Evolutionary conservation across 1,140 invertebrate genomes (phyloP).

Genomic region (Brachionus koreanus): DNA sequence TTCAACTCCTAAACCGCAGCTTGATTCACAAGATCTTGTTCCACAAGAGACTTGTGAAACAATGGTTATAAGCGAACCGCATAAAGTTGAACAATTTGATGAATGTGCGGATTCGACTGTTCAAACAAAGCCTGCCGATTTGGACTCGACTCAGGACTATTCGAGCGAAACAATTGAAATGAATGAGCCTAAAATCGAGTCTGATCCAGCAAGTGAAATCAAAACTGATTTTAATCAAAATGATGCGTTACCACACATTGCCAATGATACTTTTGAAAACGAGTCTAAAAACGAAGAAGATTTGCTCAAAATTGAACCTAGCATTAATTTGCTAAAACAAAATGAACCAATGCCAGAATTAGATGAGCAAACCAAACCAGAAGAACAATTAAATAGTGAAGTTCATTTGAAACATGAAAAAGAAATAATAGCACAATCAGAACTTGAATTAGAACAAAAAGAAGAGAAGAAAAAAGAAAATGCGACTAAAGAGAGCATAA

Average conservation of each 20-base stretch:
- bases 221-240: background rate
- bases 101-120: background rate
- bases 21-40: no score
- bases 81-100: no score
- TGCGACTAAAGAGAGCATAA: background rate
- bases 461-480: background rate
- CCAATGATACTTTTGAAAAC: no score
- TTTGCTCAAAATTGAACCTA: slow-evolving; percentile 12
- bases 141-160: background rate
- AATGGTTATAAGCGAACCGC: background rate
- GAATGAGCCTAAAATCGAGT: background rate
- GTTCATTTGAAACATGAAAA: background rate
- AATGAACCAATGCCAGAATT: background rate
- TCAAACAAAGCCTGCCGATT: background rate
- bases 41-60: no score
- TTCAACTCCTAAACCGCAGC: no score
- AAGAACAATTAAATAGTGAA: background rate
- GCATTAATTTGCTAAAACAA: background rate
- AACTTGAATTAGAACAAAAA: background rate
- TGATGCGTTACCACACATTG: background rate
- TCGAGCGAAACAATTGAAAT: background rate
- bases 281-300: background rate
- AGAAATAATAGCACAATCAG: background rate
- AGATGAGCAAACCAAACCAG: background rate
- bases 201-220: no score